Conservation (phyloP, 2,113 vertebrate species). For the Dunckerocampus dactyliophorus region DNA sequence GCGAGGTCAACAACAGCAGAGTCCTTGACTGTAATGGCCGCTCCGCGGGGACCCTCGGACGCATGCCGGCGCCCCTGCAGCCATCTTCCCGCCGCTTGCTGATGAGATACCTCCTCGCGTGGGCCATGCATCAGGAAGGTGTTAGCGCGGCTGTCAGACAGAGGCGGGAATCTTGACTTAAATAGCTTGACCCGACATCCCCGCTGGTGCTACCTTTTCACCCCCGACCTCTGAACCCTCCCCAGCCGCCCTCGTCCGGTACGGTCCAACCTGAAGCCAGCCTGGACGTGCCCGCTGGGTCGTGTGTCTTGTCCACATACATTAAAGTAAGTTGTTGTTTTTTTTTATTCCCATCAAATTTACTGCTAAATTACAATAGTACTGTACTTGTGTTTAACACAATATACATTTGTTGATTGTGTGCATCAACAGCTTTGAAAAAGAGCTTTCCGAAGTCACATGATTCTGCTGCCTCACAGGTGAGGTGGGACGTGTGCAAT, state of each 20-base stretch:
- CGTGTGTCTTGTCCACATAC: slow-evolving; percentile 59
- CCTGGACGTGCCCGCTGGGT: slow-evolving; percentile 10
- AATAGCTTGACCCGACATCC: slow-evolving; percentile 62
- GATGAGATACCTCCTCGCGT: slow-evolving; percentile 40
- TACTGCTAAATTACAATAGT: too few species aligned
- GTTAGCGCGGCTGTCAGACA: slow-evolving; percentile 64
- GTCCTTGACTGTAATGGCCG: slow-evolving; percentile 56
- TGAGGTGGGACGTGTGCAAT: too few species aligned
- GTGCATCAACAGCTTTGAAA: too few species aligned
- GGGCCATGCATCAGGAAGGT: slow-evolving; percentile 57
- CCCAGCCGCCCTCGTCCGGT: slow-evolving; percentile 18
- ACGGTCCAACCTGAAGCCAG: slow-evolving; percentile 25
- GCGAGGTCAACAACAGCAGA: slow-evolving; percentile 72
- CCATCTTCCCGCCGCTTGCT: slow-evolving; percentile 9
- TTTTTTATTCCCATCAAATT: too few species aligned
- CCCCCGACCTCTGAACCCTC: slow-evolving; percentile 52
- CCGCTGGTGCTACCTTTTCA: slow-evolving; percentile 54
- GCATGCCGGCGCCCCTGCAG: slow-evolving; percentile 47
- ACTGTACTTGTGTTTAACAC: too few species aligned
- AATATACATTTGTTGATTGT: too few species aligned
- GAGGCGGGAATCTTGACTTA: slow-evolving; percentile 61
- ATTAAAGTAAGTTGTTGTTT: slow-evolving; percentile 35
- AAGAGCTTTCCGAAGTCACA: too few species aligned
- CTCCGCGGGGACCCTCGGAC: slow-evolving; percentile 63
- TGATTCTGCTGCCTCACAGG: too few species aligned